Evolutionary conservation across 2,888 invertebrate genomes (phyloP).

Genomic region (Anaspis maculata): DNA sequence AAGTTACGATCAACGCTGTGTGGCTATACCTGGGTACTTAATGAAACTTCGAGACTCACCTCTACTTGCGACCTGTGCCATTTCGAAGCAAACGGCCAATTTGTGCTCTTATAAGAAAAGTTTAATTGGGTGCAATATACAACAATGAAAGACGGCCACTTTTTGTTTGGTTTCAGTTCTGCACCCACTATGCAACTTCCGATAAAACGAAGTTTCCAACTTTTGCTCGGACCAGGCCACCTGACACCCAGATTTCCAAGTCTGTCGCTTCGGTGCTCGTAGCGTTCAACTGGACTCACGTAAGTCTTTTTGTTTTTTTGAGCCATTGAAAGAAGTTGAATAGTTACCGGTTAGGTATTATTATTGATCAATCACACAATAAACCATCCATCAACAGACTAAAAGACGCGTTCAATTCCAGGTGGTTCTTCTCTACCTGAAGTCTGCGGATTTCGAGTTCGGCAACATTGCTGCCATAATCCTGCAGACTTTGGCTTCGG

Average conservation of each 20-base stretch:
- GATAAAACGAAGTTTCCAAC: conserved; percentile 83
- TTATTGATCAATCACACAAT: no score
- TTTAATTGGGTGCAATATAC: no score
- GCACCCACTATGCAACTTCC: conserved; percentile 82
- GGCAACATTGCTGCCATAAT: conserved; percentile 73
- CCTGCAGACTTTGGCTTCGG: conserved; percentile 58
- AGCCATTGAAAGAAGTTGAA: background rate
- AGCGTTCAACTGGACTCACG: conserved; percentile 85
- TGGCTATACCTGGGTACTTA: no score
- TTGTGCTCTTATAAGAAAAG: no score
- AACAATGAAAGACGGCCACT: no score
- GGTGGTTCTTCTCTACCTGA: conserved; percentile 77
- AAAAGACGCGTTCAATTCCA: conserved; percentile 31
- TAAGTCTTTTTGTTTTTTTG: conserved; percentile 38
- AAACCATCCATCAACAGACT: background rate
- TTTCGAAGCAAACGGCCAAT: no score
- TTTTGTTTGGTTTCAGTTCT: conserved; percentile 62
- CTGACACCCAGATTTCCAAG: conserved; percentile 88
- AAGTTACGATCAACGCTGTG: no score
- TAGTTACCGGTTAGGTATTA: no score
- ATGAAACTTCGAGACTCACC: no score
- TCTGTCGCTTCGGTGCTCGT: conserved; percentile 80
- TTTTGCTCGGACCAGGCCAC: conserved; percentile 85
- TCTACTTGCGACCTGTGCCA: no score
- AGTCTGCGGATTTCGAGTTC: conserved; percentile 63